Percentiles rank a stretch among this genome's conserved stretches.
Evolutionary conservation across 2,888 invertebrate genomes (phyloP).

Genomic region (Himalopsyche tibetana): DNA sequence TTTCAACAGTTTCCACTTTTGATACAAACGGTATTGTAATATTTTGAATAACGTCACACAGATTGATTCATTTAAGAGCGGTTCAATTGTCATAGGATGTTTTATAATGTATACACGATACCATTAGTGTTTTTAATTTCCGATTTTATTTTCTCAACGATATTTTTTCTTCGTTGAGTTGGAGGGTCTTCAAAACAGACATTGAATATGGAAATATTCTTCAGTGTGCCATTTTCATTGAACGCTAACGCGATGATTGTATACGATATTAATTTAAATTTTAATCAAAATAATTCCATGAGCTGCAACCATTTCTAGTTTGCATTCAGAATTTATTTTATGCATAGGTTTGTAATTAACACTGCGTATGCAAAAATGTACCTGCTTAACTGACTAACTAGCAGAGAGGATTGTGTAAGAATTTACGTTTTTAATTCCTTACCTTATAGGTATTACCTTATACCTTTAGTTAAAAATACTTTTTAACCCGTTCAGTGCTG

Average conservation of each 20-base stretch:
- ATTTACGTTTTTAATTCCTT: background rate
- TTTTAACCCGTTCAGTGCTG: too few species aligned
- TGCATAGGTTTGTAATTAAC: conserved; percentile 24
- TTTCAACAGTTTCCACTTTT: too few species aligned
- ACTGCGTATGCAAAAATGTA: background rate
- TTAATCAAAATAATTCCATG: conserved; percentile 31
- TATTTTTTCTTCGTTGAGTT: background rate
- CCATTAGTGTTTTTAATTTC: too few species aligned
- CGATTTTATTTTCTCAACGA: too few species aligned
- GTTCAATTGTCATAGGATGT: too few species aligned
- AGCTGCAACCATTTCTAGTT: conserved; percentile 1
- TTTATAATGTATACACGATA: too few species aligned
- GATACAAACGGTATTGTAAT: too few species aligned
- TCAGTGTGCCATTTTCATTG: conserved; percentile 43
- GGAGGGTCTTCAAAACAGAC: background rate
- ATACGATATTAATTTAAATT: conserved; percentile 48
- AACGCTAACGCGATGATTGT: conserved; percentile 45
- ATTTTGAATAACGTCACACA: too few species aligned
- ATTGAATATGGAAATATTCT: conserved; percentile 39
- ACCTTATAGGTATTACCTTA: too few species aligned
- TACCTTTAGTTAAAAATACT: too few species aligned
- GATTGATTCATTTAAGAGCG: too few species aligned
- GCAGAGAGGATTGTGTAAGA: background rate
- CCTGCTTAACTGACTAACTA: background rate
- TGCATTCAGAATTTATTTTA: conserved; percentile 23